A percentile compares a stretch with the other conserved stretches of the same genome.
phyloP scores from a whole-genome alignment of 2,113 vertebrate species.

The Triplophysa siluroides region DNA sequence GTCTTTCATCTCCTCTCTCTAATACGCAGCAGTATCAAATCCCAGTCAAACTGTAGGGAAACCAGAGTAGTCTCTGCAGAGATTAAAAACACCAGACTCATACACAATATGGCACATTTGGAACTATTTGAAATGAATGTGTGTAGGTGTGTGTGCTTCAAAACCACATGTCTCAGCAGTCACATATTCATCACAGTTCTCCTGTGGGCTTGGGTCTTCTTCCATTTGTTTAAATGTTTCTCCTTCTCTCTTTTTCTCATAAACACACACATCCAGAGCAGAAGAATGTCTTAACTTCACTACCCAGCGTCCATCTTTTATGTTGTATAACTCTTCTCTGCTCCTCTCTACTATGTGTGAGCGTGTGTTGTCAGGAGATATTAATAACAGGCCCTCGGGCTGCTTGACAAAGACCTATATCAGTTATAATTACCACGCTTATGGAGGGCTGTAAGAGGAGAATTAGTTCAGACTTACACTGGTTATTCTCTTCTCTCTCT shows the following conservation, averaged over 20 bases:
- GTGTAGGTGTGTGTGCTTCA: slow-evolving; percentile 15
- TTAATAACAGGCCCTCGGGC: slow-evolving; percentile 30
- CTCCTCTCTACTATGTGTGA: background rate
- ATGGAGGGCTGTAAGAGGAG: slow-evolving; percentile 16
- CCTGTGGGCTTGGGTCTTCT: slow-evolving; percentile 21
- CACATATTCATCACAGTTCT: slow-evolving; percentile 34
- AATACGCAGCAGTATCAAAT: slow-evolving; percentile 13
- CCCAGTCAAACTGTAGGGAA: background rate
- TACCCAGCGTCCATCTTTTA: slow-evolving; percentile 11
- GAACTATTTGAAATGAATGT: slow-evolving; percentile 1
- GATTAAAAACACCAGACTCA: background rate
- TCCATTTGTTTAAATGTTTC: slow-evolving; percentile 13
- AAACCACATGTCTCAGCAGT: slow-evolving; percentile 20
- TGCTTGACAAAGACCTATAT: slow-evolving; percentile 30
- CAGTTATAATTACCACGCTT: slow-evolving; percentile 29
- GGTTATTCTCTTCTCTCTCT: background rate
- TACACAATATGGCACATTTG: slow-evolving; percentile 23
- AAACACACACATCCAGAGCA: slow-evolving; percentile 24
- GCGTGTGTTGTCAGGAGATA: slow-evolving; percentile 24
- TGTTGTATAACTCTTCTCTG: background rate
- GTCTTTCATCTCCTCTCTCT: slow-evolving; percentile 17
- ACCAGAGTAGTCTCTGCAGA: background rate
- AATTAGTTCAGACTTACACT: slow-evolving; percentile 23
- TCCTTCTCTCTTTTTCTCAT: slow-evolving; percentile 33
- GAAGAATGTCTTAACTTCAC: slow-evolving; percentile 25